phyloP scores from a whole-genome alignment of 2,888 invertebrate genomes.

The Lasioglossum lativentre region DNA sequence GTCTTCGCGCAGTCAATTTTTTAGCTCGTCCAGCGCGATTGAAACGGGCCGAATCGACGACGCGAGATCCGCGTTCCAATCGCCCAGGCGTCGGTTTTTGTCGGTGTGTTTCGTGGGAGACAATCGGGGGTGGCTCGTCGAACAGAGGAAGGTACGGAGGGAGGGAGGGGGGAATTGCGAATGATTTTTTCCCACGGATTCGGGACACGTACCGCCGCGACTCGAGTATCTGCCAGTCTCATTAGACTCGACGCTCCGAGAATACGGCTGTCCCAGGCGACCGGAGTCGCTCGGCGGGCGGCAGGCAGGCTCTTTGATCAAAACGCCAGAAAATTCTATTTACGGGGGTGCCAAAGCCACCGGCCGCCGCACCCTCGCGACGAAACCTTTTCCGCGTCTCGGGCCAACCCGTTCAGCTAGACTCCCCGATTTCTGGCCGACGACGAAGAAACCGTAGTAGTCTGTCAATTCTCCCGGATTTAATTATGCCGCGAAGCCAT shows the following conservation, averaged over 20 bases:
- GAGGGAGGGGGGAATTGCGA: neutral
- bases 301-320: slow-evolving; percentile 59
- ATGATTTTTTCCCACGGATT: slow-evolving; percentile 35
- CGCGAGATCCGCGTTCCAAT: neutral
- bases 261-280: slow-evolving; percentile 20
- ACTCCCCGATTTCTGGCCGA: neutral
- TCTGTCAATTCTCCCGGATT: slow-evolving; percentile 66
- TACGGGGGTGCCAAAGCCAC: slow-evolving; percentile 50
- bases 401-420: neutral
- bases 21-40: neutral
- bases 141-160: neutral
- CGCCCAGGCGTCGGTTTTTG: neutral
- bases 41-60: neutral
- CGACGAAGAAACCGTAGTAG: slow-evolving; percentile 58
- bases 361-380: neutral
- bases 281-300: slow-evolving; percentile 15
- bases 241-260: slow-evolving; percentile 50
- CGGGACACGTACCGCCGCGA: slow-evolving; percentile 44
- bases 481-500: slow-evolving; percentile 68
- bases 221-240: slow-evolving; percentile 44
- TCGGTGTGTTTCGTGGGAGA: neutral
- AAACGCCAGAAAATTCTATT: slow-evolving; percentile 63
- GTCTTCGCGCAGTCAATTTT: neutral
- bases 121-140: neutral
- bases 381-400: slow-evolving; percentile 2